A percentile compares a stretch with the other conserved stretches of the same genome.
phyloP scores from a whole-genome alignment of 2,797 vertebrate species.

The Cirrhinus molitorella region DNA sequence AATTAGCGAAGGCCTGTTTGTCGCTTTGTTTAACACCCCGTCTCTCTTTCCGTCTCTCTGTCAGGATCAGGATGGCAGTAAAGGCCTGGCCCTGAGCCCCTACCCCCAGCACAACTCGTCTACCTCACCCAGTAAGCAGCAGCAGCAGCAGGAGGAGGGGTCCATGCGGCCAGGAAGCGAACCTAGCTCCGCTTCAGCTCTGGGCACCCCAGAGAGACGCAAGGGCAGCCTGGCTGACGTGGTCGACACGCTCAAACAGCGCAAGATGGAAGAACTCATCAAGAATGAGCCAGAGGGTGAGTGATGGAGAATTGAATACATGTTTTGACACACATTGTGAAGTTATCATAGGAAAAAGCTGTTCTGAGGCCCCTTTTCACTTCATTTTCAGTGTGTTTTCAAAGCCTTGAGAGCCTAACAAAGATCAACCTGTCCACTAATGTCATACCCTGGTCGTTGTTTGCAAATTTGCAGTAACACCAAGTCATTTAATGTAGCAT shows the following conservation, averaged over 20 bases:
- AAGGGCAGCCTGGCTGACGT: constrained; percentile 98
- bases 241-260: constrained; percentile 97
- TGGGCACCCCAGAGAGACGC: constrained; percentile 94
- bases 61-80: constrained; percentile 94
- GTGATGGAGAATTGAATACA: constrained; percentile 50
- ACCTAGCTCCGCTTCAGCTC: constrained; percentile 80
- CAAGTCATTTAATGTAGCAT: neutral
- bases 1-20: constrained; percentile 70
- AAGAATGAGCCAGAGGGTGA: constrained; percentile 99
- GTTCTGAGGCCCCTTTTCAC: neutral
- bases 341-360: neutral
- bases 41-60: constrained; percentile 21
- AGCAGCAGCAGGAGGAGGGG: constrained; percentile 80
- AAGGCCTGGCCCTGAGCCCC: constrained; percentile 90
- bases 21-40: constrained; percentile 51
- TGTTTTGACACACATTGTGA: neutral
- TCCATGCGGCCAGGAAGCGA: constrained; percentile 89
- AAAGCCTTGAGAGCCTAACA: neutral
- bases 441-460: neutral
- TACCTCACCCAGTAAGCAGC: constrained; percentile 89
- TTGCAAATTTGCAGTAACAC: neutral
- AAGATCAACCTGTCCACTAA: neutral
- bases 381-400: neutral
- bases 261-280: constrained; percentile 99
- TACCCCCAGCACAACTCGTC: constrained; percentile 95